Evolutionary conservation across 2,113 vertebrate genomes (phyloP), one percentile per base, ranked within the genome.

Genomic region (Neolamprologus tretocephalus): DNA sequence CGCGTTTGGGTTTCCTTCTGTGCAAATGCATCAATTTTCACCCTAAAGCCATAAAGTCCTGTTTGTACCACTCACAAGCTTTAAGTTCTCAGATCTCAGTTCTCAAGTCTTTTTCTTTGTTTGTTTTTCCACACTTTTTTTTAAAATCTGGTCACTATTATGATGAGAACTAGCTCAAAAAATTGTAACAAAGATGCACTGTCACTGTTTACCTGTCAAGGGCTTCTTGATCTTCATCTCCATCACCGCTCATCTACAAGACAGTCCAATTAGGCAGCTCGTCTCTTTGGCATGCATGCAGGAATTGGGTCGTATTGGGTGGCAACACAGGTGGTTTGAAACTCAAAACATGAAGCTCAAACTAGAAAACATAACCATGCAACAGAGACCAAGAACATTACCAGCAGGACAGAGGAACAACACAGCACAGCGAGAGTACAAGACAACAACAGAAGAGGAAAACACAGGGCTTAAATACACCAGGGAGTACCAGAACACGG

Each of bases 391-490:
- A 9, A 61, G 14, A 61, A 2, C 14, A 61, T 6, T 31, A 31
- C 57, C 14, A 61, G 26, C 6, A 17, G 0, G 8, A 2, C 14
- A 0, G 26, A 0, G 0, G 14, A 6, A 0, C 5, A 31, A 3
- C 57, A 61, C 57, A 55, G 0, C 21, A 55, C 21, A 31, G 14
- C 14, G 1, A 1, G 5, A 3, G 5, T 4, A 61, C 28, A 61
- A 33, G 26, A 61, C 57, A 17, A 33, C 57, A 61, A 9, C 57
- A 17, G 57, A 53, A 53, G 19, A 61, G 28, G 28, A 6, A 1
- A 33, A 31, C 14, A 58, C 8, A 17, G 57, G 5, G 3, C 28
- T 1, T 33, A 61, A 17, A 61, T 19, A 61, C 57, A 61, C 57
- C 26, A 33, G 28, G 16, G 57, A 61, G 28, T 61, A 58, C 26